Evolutionary conservation across 2,797 vertebrate genomes (phyloP).

Genomic region (Onychomys arenicola): DNA sequence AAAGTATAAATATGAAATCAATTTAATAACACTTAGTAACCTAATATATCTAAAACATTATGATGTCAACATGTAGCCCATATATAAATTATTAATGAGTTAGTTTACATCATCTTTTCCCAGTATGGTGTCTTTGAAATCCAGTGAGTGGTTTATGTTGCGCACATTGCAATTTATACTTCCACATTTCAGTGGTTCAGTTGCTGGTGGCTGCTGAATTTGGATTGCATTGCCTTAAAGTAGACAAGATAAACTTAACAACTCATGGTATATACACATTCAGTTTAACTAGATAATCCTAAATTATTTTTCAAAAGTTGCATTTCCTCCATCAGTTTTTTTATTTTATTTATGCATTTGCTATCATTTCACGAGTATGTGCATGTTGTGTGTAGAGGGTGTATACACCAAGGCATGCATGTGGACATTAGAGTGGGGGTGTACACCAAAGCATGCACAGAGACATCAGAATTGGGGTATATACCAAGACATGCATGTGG

Average conservation of each 20-base stretch:
- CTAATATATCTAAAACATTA: background rate
- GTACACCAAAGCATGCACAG: background rate
- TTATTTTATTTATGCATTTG: background rate
- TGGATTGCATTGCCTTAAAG: background rate
- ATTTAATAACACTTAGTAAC: background rate
- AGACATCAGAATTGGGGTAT: background rate
- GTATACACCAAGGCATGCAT: background rate
- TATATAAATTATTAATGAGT: background rate
- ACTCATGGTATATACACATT: background rate
- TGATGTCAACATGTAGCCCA: background rate
- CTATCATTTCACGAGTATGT: background rate
- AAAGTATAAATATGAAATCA: slow-evolving; percentile 6
- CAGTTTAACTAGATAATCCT: background rate
- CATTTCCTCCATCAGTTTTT: background rate
- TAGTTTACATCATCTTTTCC: background rate
- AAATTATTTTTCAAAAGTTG: background rate
- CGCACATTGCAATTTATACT: background rate
- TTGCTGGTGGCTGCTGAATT: background rate
- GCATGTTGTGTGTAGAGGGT: background rate
- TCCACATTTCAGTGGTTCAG: background rate
- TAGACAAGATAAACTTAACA: background rate
- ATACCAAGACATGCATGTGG: background rate
- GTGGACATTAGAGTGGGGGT: background rate
- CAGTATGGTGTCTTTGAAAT: background rate
- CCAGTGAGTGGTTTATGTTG: background rate